Conservation (phyloP, 2,113 vertebrate species). For the Phoxinus phoxinus region DNA sequence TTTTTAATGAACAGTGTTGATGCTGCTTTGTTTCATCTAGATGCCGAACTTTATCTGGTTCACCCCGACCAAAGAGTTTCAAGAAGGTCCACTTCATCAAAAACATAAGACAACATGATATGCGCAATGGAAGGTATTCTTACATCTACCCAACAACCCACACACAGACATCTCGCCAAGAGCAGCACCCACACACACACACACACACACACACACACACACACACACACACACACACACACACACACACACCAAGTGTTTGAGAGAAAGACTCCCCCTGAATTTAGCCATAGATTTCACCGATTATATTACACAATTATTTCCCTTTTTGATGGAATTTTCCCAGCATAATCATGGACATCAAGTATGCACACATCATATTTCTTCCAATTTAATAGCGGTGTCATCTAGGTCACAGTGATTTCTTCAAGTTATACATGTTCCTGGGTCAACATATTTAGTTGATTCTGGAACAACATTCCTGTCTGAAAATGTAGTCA, state of each 20-base stretch:
- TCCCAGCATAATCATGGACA: not conserved
- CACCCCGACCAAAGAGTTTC: conserved; percentile 98
- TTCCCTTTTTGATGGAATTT: not conserved
- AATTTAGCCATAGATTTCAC: not conserved
- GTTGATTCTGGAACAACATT: too few relatives aligned
- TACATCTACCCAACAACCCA: not conserved
- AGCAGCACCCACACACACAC: not conserved
- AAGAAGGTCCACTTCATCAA: conserved; percentile 99
- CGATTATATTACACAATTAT: not conserved
- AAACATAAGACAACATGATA: conserved; percentile 95
- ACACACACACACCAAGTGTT: not conserved
- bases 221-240: conserved; percentile 19
- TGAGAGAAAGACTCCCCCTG: not conserved
- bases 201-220: conserved; percentile 19
- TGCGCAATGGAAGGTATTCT: conserved; percentile 92
- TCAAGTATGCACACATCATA: not conserved
- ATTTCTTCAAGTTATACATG: too few relatives aligned
- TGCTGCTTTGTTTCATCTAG: conserved; percentile 80
- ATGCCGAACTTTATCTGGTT: conserved; percentile 97
- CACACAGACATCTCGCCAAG: not conserved
- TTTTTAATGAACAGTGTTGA: conserved; percentile 23
- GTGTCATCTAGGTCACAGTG: not conserved
- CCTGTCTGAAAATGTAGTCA: too few relatives aligned
- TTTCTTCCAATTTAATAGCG: not conserved
- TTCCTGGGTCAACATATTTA: too few relatives aligned